Conservation (phyloP, 2,113 vertebrate species). For the Abramis brama region DNA sequence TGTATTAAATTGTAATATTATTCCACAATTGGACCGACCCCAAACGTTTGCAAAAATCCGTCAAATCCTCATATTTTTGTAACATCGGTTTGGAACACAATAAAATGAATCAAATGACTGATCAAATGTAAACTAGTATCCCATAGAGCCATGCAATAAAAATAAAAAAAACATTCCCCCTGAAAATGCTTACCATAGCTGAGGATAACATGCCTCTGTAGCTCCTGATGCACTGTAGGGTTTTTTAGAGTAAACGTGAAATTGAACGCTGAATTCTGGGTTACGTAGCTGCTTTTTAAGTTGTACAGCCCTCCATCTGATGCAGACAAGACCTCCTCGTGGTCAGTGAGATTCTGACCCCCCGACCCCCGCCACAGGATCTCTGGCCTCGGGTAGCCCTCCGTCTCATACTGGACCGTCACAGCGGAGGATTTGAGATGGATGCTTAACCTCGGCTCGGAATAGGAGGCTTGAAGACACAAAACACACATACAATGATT, state of each 20-base stretch:
- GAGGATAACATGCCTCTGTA: slow-evolving; percentile 46
- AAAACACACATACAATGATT: background rate
- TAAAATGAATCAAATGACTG: background rate
- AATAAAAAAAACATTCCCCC: background rate
- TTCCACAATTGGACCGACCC: background rate
- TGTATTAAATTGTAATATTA: too few species aligned
- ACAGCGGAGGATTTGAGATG: background rate
- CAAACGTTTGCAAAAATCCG: background rate
- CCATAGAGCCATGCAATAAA: background rate
- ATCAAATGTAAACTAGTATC: background rate
- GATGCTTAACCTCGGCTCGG: slow-evolving; percentile 56
- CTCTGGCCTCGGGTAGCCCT: slow-evolving; percentile 54
- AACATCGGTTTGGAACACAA: background rate
- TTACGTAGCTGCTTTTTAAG: slow-evolving; percentile 35
- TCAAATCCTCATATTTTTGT: background rate
- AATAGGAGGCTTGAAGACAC: slow-evolving; percentile 46
- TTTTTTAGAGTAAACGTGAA: slow-evolving; percentile 56
- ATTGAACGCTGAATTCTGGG: slow-evolving; percentile 8
- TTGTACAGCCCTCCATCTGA: slow-evolving; percentile 22
- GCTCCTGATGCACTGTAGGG: slow-evolving; percentile 27
- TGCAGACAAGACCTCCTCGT: background rate
- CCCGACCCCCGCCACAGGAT: slow-evolving; percentile 44
- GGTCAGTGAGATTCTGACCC: slow-evolving; percentile 35
- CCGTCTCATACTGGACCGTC: slow-evolving; percentile 46
- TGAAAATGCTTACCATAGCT: slow-evolving; percentile 48